These are phyloP conservation scores for Myopa tessellatipennis DNA, from an alignment of 2,888 invertebrate species.

Conservation along the genomic window DNA sequence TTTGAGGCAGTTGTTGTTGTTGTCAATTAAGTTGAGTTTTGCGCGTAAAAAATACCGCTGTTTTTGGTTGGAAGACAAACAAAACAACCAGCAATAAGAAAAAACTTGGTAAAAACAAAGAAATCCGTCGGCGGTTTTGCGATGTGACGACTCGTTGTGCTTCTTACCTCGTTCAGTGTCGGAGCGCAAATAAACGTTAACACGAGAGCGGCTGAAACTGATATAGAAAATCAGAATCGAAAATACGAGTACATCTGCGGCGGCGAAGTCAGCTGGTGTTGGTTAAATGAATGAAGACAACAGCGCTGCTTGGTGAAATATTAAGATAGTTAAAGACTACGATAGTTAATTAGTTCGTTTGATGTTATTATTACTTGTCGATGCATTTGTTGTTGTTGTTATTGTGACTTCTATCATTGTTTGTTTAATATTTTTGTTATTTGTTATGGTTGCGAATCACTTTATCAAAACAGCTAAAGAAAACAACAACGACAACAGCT, in stretches of 20 bases:
- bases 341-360: not conserved
- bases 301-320: not conserved
- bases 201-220: constrained; percentile 58
- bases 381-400: not conserved
- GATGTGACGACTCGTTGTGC: constrained; percentile 49
- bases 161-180: constrained; percentile 63
- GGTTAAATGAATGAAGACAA: not conserved
- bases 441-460: not conserved
- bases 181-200: constrained; percentile 65
- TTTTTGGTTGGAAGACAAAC: not conserved
- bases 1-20: not conserved
- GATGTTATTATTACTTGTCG: not conserved
- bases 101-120: not conserved
- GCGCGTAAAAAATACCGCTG: not conserved
- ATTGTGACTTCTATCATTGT: not conserved
- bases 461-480: not conserved
- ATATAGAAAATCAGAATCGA: constrained; percentile 51
- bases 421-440: not conserved
- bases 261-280: too few species aligned
- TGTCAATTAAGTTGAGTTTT: not conserved
- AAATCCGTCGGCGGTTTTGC: not conserved
- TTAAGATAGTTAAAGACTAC: not conserved
- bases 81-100: not conserved
- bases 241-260: constrained; percentile 5
- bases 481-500: constrained; percentile 3